Evolutionary conservation across 2,888 invertebrate genomes (phyloP).

Genomic region (Cactoblastis cactorum): DNA sequence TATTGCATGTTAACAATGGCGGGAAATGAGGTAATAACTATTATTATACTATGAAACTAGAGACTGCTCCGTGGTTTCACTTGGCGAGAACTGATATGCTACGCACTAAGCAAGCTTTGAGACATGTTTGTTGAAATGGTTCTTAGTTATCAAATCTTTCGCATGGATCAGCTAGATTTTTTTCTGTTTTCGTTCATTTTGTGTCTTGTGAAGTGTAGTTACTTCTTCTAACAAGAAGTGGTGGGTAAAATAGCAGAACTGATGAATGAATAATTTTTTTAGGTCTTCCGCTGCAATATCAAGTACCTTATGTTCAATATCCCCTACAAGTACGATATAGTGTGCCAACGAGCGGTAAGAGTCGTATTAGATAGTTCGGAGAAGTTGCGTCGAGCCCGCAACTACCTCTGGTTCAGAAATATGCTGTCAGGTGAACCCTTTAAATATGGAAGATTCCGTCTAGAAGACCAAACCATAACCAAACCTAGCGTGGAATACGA

Average conservation of each 20-base stretch:
- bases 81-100: too few species aligned
- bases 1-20: constrained; percentile 57
- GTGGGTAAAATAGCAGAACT: too few species aligned
- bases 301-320: constrained; percentile 53
- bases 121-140: too few species aligned
- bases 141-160: too few species aligned
- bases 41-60: too few species aligned
- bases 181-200: too few species aligned
- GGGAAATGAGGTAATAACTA: constrained; percentile 49
- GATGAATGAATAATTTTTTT: background rate
- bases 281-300: constrained; percentile 66
- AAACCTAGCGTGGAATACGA: background rate
- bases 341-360: constrained; percentile 47
- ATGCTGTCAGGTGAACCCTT: constrained; percentile 47
- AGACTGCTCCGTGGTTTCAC: too few species aligned
- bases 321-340: constrained; percentile 39
- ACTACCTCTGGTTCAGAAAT: constrained; percentile 48
- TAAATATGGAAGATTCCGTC: background rate
- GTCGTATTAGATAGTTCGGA: constrained; percentile 43
- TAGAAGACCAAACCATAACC: background rate
- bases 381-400: constrained; percentile 42
- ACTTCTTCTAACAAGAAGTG: too few species aligned
- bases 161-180: too few species aligned
- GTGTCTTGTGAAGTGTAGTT: too few species aligned
- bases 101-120: too few species aligned